Evolutionary conservation across 1,140 invertebrate species (phyloP).

Genomic region (Drosophila ironensis): DNA sequence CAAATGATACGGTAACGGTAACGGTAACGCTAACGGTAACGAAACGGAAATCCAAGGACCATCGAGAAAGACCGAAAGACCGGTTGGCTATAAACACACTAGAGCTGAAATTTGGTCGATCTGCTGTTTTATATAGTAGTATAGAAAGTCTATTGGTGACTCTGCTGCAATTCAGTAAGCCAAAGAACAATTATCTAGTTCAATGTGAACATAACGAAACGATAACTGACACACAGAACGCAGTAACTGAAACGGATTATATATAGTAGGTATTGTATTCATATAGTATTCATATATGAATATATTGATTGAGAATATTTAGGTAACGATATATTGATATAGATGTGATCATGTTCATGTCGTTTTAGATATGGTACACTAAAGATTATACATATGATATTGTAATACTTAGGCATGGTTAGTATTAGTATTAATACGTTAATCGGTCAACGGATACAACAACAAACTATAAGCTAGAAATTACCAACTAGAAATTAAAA

Average conservation of each 20-base stretch:
- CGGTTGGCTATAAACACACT: too few relatives aligned
- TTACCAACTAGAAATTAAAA: constrained; percentile 49
- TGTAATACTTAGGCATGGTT: constrained; percentile 37
- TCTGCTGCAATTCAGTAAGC: background rate
- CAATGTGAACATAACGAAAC: too few relatives aligned
- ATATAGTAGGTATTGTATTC: constrained; percentile 10
- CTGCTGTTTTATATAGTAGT: too few relatives aligned
- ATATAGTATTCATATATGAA: constrained; percentile 9
- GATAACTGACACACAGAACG: constrained; percentile 14
- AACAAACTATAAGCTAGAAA: constrained; percentile 57
- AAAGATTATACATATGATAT: constrained; percentile 43
- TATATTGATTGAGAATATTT: constrained; percentile 2
- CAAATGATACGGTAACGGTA: constrained; percentile 46
- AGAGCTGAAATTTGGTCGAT: too few relatives aligned
- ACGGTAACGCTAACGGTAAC: constrained; percentile 14
- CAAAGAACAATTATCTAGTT: too few relatives aligned
- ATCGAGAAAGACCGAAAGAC: background rate
- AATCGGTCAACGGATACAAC: constrained; percentile 55
- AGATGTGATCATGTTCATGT: constrained; percentile 23
- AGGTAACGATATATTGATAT: constrained; percentile 32
- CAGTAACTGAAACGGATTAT: constrained; percentile 6
- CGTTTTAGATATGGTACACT: constrained; percentile 44
- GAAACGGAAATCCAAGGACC: background rate
- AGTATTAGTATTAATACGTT: constrained; percentile 44
- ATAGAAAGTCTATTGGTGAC: background rate